Base-by-base conservation (phyloP, 2,888 invertebrate species). In the Caenorhabditis drosophilae region DNA sequence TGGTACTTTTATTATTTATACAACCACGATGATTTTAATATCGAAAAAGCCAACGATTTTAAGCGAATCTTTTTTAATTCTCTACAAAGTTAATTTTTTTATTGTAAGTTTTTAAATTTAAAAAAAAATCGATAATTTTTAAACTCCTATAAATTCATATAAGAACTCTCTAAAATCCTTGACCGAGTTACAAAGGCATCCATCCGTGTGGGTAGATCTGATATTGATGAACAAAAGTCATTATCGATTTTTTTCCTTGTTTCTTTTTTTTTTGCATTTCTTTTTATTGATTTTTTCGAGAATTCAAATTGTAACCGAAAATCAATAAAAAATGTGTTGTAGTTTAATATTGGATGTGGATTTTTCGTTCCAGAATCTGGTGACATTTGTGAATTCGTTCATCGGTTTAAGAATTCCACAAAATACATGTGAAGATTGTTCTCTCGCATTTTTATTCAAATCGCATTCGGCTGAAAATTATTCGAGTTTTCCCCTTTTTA, bases 321-420 rank as follows among this genome's bases (percentile, higher is more conserved):
- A 31, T n/a, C n/a, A n/a, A n/a, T n/a, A n/a, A n/a, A n/a, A n/a
- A n/a, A n/a, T n/a, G n/a, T n/a, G n/a, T n/a, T n/a, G n/a, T n/a
- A n/a, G n/a, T 31, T 12, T 6, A 12, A 31, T 6, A 31, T 12
- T 12, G 12, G 31, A 31, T 9, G 6, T 31, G 6, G 6, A 9
- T 31, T 31, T 31, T 31, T 31, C 12, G 31, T 12, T 9, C 7
- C 45, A 67, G 67, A 67, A 67, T 23, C 11, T 61, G 11, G 2
- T 67, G 6, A 62, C 62, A 15, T 67, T 62, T 36, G 26, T 62
- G 41, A 67, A 67, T 45, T 55, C 58, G 12, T 58, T 58, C 48
- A 44, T 67, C 9, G 62, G 55, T 7, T 48, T 67, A 16, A 54
- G 67, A 15, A 42, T 49, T 7, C 67, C 67, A 18, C 67, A 67